Evolutionary conservation across 1,140 invertebrate genomes (phyloP), one percentile per base, ranked within the genome.

Genomic region (Drosophila novamexicana): DNA sequence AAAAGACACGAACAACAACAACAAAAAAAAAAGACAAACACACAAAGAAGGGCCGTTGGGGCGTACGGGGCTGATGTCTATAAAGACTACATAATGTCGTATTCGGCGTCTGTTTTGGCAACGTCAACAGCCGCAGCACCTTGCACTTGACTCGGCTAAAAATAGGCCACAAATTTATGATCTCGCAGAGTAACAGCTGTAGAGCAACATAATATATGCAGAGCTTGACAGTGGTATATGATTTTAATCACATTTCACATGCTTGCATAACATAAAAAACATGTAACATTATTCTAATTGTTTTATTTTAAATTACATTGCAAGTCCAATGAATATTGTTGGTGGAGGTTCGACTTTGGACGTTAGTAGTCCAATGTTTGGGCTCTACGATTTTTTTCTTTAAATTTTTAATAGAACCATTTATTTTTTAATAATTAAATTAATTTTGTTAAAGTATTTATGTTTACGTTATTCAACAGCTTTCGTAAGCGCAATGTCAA

Each of bases 61-160:
- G 45, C 14, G 16, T 9, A 29, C 7, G 29, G 47, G 6, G 12
- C 22, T 50, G 50, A 56, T 58, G 54, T 50, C 39, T 49, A 62
- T 9, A 56, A 10, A 53, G 49, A 66, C 61, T 40, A 77, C 80
- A 75, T 52, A 52, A 50, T 58, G 69, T 66, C 34, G 9, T 49
- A 49, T 32, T 42, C 49, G 45, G 16, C 40, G 16, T 57, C 44
- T 65, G 62, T 70, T 79, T 59, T 81, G 82, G 82, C 82, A 86
- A 53, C 74, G 69, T 77, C 81, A 65, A 71, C 49, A 81, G 53
- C 45, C 40, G 47, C 61, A 63, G 65, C 75, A 82, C 82, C 83
- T 83, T 86, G 83, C 83, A 86, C 83, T 86, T 86, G 83, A 79
- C 72, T 82, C 64, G 37, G 56, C 83, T 73, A 88, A 86, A 88